Evolutionary conservation across 1,140 invertebrate genomes (phyloP), one percentile per base, ranked within the genome.

Genomic region (Portunus trituberculatus): DNA sequence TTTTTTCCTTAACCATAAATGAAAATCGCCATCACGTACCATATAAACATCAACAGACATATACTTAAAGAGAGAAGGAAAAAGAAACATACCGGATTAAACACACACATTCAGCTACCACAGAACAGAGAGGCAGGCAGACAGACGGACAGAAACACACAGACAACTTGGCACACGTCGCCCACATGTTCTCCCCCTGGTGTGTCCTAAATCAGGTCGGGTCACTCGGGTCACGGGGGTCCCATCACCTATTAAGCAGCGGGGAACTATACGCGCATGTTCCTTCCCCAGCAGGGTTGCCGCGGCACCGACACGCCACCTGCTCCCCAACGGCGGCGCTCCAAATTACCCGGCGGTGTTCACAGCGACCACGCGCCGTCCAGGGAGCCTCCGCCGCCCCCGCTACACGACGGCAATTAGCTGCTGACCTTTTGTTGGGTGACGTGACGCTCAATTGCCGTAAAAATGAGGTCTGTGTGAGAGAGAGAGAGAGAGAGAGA

Each of bases 361-460:
- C 20, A n/a, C 67, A 76, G 25, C 67, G 67, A n/a, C n/a, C 67
- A n/a, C 67, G 67, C 20, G 67, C 20, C 67, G 67, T n/a, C 20
- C 6, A n/a, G 67, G 67, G 67, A 76, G 12, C 67, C 20, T 8
- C 67, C 67, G 67, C 67, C 67, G 67, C 67, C 67, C 67, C 67
- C 67, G 67, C 67, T 76, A 76, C 67, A 76, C 67, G 67, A 76
- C 67, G 67, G 25, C 67, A 76, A 76, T 76, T 76, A 76, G 67
- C 7, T 25, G 67, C 12, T 76, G 25, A 76, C 67, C 67, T 76
- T 76, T 76, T 76, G 67, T 76, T 76, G 67, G 67, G 67, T 76
- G 20, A 76, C 67, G 67, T 76, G 67, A 76, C 67, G 67, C 67
- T 25, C 67, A n/a, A n/a, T n/a, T 76, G 67, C 67, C 8, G 67